Evolutionary conservation across 2,888 invertebrate species (phyloP).

Genomic region (Pachycephus smyrnensis): DNA sequence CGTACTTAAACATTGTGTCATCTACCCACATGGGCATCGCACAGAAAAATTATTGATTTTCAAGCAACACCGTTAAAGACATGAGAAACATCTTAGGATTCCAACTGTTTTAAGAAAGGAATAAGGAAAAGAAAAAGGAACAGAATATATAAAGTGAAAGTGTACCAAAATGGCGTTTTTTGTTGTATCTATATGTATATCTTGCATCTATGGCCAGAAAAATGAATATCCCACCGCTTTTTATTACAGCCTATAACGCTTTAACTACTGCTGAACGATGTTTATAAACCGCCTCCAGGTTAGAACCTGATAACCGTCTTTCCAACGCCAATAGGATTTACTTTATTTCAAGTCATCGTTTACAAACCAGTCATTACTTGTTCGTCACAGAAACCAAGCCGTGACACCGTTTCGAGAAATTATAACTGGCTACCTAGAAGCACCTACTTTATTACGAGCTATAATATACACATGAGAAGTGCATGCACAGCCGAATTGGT

Average conservation of each 20-base stretch:
- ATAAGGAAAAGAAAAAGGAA: not conserved
- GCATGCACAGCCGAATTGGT: not conserved
- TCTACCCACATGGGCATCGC: not conserved
- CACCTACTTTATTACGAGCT: not conserved
- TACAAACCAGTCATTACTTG: conserved; percentile 18
- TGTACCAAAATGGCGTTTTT: not conserved
- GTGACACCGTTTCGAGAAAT: conserved; percentile 37
- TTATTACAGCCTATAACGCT: not conserved
- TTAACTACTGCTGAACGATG: not conserved
- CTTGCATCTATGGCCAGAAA: not conserved
- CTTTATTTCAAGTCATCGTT: conserved; percentile 5
- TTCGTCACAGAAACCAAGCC: conserved; percentile 7
- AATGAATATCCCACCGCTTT: not conserved
- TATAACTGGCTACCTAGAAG: not conserved
- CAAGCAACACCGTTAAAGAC: not conserved
- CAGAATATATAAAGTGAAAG: not conserved
- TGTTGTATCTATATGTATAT: not conserved
- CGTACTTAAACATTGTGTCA: not conserved
- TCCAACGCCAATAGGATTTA: not conserved
- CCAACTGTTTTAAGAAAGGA: not conserved
- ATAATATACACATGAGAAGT: not conserved
- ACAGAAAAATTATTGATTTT: not conserved
- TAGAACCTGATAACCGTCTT: not conserved
- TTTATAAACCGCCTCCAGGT: not conserved
- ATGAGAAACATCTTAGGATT: not conserved